phyloP scores from a whole-genome alignment of 2,888 invertebrate species.

The Atherix ibis region DNA sequence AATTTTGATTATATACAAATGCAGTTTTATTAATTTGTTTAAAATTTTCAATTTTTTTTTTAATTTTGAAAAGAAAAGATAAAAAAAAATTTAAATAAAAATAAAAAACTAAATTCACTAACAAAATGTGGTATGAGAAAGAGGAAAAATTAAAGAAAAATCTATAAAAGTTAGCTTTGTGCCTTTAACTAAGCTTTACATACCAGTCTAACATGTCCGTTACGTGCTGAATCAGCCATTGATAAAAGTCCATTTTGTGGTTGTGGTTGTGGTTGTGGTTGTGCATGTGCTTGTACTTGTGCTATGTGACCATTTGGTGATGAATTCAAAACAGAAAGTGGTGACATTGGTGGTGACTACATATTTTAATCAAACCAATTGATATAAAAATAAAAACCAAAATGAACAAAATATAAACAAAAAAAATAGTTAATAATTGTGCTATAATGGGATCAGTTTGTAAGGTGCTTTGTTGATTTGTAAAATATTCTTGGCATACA shows the following conservation, averaged over 20 bases:
- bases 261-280: conserved; percentile 10
- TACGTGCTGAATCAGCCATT: conserved; percentile 16
- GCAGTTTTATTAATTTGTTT: no score
- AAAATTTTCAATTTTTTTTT: no score
- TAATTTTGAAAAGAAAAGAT: no score
- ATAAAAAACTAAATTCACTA: no score
- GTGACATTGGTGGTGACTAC: conserved; percentile 17
- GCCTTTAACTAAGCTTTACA: no score
- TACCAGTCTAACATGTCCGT: conserved; percentile 20
- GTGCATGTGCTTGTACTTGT: conserved; percentile 16
- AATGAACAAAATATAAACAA: conserved; percentile 10
- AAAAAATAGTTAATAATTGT: conserved; percentile 8
- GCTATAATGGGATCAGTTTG: no score
- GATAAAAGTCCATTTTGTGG: conserved; percentile 17
- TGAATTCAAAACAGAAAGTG: conserved; percentile 18
- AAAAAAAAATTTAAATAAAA: no score
- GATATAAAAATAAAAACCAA: conserved; percentile 5
- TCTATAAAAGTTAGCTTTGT: no score
- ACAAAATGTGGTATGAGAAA: no score
- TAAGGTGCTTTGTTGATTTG: conserved; percentile 1
- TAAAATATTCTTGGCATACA: not conserved
- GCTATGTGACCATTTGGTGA: conserved; percentile 18
- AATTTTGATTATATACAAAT: no score
- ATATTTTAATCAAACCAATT: no score
- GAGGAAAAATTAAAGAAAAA: no score